Evolutionary conservation across 2,888 invertebrate genomes (phyloP), one percentile per base, ranked within the genome.

Genomic region (Hyposoter didymator): DNA sequence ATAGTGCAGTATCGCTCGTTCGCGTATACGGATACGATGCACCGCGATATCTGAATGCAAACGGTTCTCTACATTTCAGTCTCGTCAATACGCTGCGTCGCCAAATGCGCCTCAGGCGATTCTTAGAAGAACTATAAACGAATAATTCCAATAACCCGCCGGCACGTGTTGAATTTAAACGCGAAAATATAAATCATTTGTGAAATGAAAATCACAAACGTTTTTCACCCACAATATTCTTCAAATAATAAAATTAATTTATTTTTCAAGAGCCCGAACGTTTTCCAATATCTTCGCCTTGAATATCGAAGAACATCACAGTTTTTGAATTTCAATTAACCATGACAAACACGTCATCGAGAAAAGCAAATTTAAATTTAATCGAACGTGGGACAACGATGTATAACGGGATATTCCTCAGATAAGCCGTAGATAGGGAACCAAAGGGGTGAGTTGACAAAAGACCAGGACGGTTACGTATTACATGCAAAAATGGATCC

Each of bases 321-420:
- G 14, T 49, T 17, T 14, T 17, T 49, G 17, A 17, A 49, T 49
- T 49, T 49, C 5, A 17, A 49, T 49, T 17, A 49, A n/a, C 5
- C 17, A 49, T 4, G n/a, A n/a, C 47, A 49, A 49, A 17, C 47
- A 14, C 17, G n/a, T 39, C 6, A 22, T 32, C 43, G 78, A 39
- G 8, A 10, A 19, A 49, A 22, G 43, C 32, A 64, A 82, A 43
- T 82, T 49, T 64, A 70, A 64, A 82, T 52, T 64, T 47, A 35
- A 64, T 43, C 47, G 22, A 49, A 32, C 64, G 32, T 49, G 35
- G 12, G 47, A 47, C 35, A 69, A 22, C 39, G 39, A 39, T 39
- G 39, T 39, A 39, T 39, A 39, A 39, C 39, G 39, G 7, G 39
- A 39, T 39, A 39, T 39, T 39, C 39, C 7, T 39, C 39, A 10